Base-by-base conservation (phyloP, 2,797 vertebrate genomes). In the Betta splendens region DNA sequence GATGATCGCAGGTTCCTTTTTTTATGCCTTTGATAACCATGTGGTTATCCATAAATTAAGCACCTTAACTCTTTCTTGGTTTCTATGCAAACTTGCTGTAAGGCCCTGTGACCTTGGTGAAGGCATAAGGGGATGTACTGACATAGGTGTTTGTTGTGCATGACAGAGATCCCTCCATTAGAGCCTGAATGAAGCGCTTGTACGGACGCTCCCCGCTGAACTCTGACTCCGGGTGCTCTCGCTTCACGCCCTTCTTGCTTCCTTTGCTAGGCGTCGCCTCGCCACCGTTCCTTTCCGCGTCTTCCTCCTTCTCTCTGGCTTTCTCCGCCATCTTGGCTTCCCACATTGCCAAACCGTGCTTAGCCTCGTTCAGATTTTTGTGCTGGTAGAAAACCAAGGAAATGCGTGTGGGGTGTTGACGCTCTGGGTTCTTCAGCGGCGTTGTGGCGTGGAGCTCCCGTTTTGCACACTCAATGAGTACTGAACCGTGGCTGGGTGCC, bases 361-460 rank as follows among this genome's bases (percentile, higher is more conserved):
- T 98, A 31, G 98, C 96, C 86, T 98, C 96, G 5, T 96, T 98
- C 93, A 99, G 89, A 75, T 94, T 99, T 89, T 99, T 99, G 87
- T 99, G 98, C 92, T 99, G 98, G 90, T 99, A 99, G 77, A 99
- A 98, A 64, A 99, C 98, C 28, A 99, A 93, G 1, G 98, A 99
- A 87, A 99, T 96, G 55, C 98, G 93, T 28, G 95, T 95, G 53
- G 98, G 98, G 47, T 94, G 93, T 44, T 92, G 94, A 70, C 97
- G 94, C 72, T 99, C 91, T 25, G 98, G 98, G 9, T 95, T 94
- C 81, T 95, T 97, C 25, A 99, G 63, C 0, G 96, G 96, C 0
- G 98, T 99, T 0, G 98, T 99, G 26, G 98, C 98, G 0, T 99
- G 98, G 9, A 98, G 93, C 87, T 99, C 98, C 0, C 96, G 93